A percentile compares a stretch with the other conserved stretches of the same genome.
These are phyloP conservation scores for Spondyliosoma cantharus DNA, from an alignment of 2,797 vertebrate genomes.

Conservation along the genomic window DNA sequence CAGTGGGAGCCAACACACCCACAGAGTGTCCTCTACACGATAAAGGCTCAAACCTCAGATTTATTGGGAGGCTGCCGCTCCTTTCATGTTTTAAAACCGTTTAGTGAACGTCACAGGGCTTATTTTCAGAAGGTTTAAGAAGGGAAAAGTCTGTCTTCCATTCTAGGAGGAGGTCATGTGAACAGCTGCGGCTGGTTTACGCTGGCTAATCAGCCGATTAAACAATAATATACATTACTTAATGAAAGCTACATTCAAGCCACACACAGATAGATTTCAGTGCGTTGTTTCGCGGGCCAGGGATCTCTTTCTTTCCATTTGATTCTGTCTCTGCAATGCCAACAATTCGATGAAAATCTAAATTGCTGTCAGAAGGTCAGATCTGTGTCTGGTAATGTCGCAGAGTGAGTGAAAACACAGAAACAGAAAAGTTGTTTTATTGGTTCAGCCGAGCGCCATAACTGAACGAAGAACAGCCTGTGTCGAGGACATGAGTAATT, in stretches of 20 bases:
- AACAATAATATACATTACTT: slow-evolving; percentile 56
- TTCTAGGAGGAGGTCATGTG: slow-evolving; percentile 43
- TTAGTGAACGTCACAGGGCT: not conserved
- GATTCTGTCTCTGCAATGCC: slow-evolving; percentile 1
- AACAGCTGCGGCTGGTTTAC: slow-evolving; percentile 32
- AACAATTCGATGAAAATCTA: slow-evolving; percentile 7
- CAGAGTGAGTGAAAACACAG: slow-evolving; percentile 51
- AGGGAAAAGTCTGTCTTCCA: not conserved
- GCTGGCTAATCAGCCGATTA: slow-evolving; percentile 17
- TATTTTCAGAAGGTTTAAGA: slow-evolving; percentile 10
- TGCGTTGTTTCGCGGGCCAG: not conserved
- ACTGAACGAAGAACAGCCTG: slow-evolving; percentile 28
- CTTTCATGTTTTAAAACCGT: slow-evolving; percentile 52
- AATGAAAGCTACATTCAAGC: slow-evolving; percentile 11
- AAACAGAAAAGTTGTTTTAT: slow-evolving; percentile 61
- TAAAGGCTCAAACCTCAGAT: slow-evolving; percentile 21
- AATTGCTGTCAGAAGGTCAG: not conserved
- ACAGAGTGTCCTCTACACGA: slow-evolving; percentile 15
- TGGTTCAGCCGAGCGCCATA: slow-evolving; percentile 50
- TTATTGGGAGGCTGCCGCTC: slow-evolving; percentile 40
- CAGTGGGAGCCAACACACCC: slow-evolving; percentile 37
- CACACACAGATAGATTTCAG: not conserved
- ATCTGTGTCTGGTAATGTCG: slow-evolving; percentile 21
- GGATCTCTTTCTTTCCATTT: slow-evolving; percentile 9
- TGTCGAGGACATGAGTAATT: slow-evolving; percentile 31